Conservation (phyloP, 2,888 invertebrate genomes). For the Drosophila barbarae region DNA sequence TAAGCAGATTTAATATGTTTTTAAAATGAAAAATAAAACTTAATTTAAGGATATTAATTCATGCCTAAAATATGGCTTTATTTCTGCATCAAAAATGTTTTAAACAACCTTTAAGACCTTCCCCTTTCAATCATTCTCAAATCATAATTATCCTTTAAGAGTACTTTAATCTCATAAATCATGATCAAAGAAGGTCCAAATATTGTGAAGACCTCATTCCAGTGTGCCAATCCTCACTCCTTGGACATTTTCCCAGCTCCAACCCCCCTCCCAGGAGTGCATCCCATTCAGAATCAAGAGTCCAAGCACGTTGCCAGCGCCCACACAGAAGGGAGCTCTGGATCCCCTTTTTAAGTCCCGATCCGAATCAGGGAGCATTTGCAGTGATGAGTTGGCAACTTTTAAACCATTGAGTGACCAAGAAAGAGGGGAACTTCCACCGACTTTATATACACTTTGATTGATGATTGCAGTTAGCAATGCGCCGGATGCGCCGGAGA, state of each 20-base stretch:
- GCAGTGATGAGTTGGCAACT: conserved; percentile 47
- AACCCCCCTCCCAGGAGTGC: not conserved
- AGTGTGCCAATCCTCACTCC: not conserved
- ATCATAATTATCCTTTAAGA: not conserved
- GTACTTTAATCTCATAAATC: conserved; percentile 6
- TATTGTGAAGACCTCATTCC: conserved; percentile 10
- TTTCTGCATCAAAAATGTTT: not conserved
- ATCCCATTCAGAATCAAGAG: conserved; percentile 33
- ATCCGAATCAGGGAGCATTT: conserved; percentile 22
- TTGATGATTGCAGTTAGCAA: conserved; percentile 65
- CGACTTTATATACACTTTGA: conserved; percentile 40
- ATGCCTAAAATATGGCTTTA: not conserved
- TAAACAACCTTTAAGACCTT: too few relatives aligned
- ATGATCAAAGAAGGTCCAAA: not conserved
- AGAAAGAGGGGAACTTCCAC: conserved; percentile 5
- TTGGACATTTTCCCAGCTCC: not conserved
- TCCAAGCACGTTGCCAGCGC: conserved; percentile 38
- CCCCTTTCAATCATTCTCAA: not conserved
- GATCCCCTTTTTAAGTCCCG: conserved; percentile 1
- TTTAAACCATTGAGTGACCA: conserved; percentile 22
- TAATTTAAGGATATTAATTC: not conserved
- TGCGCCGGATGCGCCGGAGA: conserved; percentile 14
- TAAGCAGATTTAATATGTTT: not conserved
- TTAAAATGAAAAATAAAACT: not conserved
- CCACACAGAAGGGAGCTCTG: conserved; percentile 35